These are phyloP conservation scores for Gymnothorax javanicus DNA, from an alignment of 2,797 vertebrate genomes.

Conservation along the genomic window DNA sequence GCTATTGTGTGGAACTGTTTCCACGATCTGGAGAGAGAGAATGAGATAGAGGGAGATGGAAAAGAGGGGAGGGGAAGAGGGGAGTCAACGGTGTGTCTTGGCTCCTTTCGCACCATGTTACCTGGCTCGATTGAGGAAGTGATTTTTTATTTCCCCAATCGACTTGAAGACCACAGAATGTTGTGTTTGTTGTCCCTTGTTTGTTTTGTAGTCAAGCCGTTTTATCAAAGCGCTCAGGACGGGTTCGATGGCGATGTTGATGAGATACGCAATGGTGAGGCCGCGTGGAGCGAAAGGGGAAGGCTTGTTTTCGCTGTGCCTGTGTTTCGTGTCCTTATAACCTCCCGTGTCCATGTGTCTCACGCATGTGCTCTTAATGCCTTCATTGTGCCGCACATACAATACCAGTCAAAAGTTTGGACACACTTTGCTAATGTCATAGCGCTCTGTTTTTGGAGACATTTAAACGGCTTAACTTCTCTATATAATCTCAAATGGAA, in stretches of 20 bases:
- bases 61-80: slow-evolving; percentile 33
- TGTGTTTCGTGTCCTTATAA: slow-evolving; percentile 28
- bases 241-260: slow-evolving; percentile 74
- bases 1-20: slow-evolving; percentile 36
- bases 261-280: slow-evolving; percentile 78
- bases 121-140: neutral
- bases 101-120: neutral
- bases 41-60: slow-evolving; percentile 31
- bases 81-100: slow-evolving; percentile 13
- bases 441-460: too few species aligned
- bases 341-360: slow-evolving; percentile 21
- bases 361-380: slow-evolving; percentile 26
- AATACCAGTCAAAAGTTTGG: too few species aligned
- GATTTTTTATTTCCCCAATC: neutral
- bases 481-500: too few species aligned
- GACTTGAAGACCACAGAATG: neutral
- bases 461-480: too few species aligned
- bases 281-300: slow-evolving; percentile 45
- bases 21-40: slow-evolving; percentile 38
- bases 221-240: slow-evolving; percentile 72
- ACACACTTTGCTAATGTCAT: too few species aligned
- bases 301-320: slow-evolving; percentile 39
- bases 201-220: slow-evolving; percentile 78
- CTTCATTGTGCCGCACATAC: neutral
- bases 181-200: slow-evolving; percentile 48